Conservation (phyloP, 2,797 vertebrate genomes). For the Todus mexicanus region DNA sequence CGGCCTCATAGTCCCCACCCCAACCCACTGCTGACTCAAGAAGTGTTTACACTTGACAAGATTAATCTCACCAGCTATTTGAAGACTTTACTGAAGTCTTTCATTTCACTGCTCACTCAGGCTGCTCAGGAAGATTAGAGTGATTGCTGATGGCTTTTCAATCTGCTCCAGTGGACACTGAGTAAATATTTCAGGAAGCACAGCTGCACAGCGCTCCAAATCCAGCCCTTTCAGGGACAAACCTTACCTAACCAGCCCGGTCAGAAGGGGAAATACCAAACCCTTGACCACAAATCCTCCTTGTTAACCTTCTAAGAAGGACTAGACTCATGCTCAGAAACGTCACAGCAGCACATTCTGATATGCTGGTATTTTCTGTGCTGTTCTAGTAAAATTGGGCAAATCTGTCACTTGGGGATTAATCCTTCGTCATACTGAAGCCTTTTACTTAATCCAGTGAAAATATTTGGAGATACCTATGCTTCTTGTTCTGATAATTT, state of each 20-base stretch:
- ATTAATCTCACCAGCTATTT: constrained; percentile 39
- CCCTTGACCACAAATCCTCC: background rate
- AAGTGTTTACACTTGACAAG: constrained; percentile 18
- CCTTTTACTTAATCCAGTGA: background rate
- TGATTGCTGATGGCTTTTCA: constrained; percentile 47
- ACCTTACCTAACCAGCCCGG: background rate
- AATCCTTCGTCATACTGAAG: background rate
- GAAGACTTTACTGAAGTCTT: constrained; percentile 24
- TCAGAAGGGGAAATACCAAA: background rate
- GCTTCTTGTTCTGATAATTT: background rate
- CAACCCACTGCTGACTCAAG: background rate
- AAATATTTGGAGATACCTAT: background rate
- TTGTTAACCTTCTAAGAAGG: background rate
- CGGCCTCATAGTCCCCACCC: background rate
- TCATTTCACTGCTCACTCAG: constrained; percentile 46
- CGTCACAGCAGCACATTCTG: background rate
- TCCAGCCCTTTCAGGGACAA: background rate
- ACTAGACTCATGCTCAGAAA: background rate
- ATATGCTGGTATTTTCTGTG: background rate
- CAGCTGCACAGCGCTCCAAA: constrained; percentile 14
- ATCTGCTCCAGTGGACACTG: constrained; percentile 38
- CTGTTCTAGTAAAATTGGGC: background rate
- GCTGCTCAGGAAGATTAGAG: constrained; percentile 47
- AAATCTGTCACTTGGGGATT: background rate
- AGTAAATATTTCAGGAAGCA: constrained; percentile 49